Conservation (phyloP, 2,797 vertebrate genomes). For the Meda fulgida region DNA sequence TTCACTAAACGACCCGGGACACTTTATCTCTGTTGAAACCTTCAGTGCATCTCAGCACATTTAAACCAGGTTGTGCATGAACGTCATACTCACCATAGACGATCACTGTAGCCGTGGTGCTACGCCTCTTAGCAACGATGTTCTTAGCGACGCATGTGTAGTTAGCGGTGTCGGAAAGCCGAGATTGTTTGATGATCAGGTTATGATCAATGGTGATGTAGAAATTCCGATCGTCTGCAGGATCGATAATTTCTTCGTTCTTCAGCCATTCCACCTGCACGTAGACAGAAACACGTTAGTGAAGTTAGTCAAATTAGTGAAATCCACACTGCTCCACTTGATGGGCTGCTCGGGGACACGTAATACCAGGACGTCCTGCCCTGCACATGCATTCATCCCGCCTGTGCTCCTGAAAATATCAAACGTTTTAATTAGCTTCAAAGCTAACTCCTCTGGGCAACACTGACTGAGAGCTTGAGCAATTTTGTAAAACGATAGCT, state of each 20-base stretch:
- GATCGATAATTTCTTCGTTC: constrained; percentile 94
- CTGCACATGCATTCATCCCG: not conserved
- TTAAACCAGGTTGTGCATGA: not conserved
- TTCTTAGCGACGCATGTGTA: constrained; percentile 97
- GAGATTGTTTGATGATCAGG: constrained; percentile 96
- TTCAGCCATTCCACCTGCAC: constrained; percentile 94
- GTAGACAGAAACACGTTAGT: not conserved
- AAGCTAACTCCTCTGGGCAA: constrained; percentile 35
- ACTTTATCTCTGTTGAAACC: no score
- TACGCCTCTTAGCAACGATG: constrained; percentile 92
- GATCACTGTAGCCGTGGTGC: constrained; percentile 91
- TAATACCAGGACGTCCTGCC: constrained; percentile 2
- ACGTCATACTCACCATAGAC: constrained; percentile 85
- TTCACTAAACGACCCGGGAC: no score
- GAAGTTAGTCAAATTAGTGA: not conserved
- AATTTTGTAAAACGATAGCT: constrained; percentile 1
- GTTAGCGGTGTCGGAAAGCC: constrained; percentile 93
- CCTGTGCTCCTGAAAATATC: not conserved
- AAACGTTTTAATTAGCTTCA: constrained; percentile 33
- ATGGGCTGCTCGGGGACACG: not conserved
- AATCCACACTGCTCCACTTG: not conserved
- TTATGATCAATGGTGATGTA: constrained; percentile 98
- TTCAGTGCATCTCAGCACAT: not conserved
- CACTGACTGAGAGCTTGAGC: constrained; percentile 21
- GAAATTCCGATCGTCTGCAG: constrained; percentile 92